Evolutionary conservation across 2,888 invertebrate genomes (phyloP).

Genomic region (Pandemis cinnamomeana): DNA sequence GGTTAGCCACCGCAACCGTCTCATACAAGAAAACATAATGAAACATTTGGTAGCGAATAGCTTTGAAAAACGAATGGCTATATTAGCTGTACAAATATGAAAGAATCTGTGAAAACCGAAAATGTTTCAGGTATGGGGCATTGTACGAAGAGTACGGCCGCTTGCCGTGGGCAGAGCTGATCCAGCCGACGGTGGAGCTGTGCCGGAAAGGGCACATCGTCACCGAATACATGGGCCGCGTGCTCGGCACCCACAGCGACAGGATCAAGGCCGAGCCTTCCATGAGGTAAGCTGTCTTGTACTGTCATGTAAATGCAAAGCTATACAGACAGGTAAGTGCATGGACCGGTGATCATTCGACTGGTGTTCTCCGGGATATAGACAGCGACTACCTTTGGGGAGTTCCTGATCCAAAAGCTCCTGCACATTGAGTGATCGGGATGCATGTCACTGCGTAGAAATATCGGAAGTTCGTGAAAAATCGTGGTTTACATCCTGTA

Average conservation of each 20-base stretch:
- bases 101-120: neutral
- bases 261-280: slow-evolving; percentile 85
- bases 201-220: slow-evolving; percentile 89
- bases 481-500: too few species aligned
- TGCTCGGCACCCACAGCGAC: slow-evolving; percentile 77
- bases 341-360: too few species aligned
- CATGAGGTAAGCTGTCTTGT: slow-evolving; percentile 72
- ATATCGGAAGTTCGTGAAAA: too few species aligned
- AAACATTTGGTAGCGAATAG: neutral
- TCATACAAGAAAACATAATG: neutral
- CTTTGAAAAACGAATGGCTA: too few species aligned
- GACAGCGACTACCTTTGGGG: too few species aligned
- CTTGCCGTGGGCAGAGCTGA: slow-evolving; percentile 90
- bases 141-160: slow-evolving; percentile 90
- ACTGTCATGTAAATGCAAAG: too few species aligned
- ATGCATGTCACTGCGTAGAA: too few species aligned
- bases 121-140: slow-evolving; percentile 85
- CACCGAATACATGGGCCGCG: slow-evolving; percentile 86
- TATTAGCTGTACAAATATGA: too few species aligned
- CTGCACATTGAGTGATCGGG: too few species aligned
- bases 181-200: slow-evolving; percentile 91
- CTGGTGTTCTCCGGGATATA: too few species aligned
- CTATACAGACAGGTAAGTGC: too few species aligned
- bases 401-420: too few species aligned
- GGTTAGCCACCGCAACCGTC: slow-evolving; percentile 8